Conservation (phyloP, 1,140 invertebrate genomes). For the Adelges cooleyi region DNA sequence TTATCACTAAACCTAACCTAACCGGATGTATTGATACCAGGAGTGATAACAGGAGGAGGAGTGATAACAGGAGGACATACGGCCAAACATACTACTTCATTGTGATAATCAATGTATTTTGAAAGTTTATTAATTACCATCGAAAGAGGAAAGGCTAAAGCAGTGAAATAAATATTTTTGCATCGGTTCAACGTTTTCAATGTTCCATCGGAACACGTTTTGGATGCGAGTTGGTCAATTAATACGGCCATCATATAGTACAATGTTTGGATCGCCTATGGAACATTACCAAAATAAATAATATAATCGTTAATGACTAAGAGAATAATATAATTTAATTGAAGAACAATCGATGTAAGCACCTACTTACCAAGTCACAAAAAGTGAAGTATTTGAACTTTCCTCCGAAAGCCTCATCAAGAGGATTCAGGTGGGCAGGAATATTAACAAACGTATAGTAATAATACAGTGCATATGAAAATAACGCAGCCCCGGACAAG, state of each 20-base stretch:
- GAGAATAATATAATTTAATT: no score
- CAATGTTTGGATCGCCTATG: not conserved
- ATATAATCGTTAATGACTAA: no score
- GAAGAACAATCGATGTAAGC: conserved; percentile 22
- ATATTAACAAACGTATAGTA: conserved; percentile 50
- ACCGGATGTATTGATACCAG: no score
- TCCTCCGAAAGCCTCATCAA: conserved; percentile 45
- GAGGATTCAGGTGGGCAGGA: conserved; percentile 42
- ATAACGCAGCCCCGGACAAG: conserved; percentile 51
- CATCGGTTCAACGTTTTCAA: not conserved
- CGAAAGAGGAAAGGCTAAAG: not conserved
- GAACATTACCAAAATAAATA: not conserved
- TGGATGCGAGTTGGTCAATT: not conserved
- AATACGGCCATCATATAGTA: not conserved
- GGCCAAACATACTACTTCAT: no score
- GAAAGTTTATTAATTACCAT: not conserved
- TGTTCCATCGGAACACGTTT: not conserved
- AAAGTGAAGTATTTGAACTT: conserved; percentile 82
- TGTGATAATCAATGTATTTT: not conserved
- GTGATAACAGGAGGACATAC: no score
- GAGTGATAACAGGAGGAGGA: no score
- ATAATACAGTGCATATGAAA: conserved; percentile 45
- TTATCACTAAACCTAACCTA: no score
- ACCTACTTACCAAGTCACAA: conserved; percentile 65
- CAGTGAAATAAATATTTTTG: not conserved